Evolutionary conservation across 2,888 invertebrate species (phyloP), one percentile per base, ranked within the genome.

Genomic region (Tanytarsus gracilentus): DNA sequence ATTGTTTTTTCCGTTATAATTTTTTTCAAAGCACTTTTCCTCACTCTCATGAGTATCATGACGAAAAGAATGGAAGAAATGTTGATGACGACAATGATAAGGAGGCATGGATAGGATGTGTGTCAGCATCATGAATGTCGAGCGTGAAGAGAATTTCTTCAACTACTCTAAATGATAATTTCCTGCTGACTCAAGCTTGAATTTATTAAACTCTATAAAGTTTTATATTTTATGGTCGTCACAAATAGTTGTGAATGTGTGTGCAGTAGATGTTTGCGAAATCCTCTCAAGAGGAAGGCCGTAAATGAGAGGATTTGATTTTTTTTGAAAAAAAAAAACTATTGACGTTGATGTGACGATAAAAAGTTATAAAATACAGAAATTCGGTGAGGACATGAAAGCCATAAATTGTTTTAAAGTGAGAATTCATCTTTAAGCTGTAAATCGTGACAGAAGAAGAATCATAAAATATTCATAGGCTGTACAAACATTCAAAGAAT

Each of bases 111-210:
- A n/a, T 33, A 11, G 9, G 33, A 33, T 33, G 33, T n/a, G n/a
- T 33, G 33, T n/a, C 33, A 33, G n/a, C 33, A 33, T 33, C 33
- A 33, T 9, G 11, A 33, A 11, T n/a, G 33, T 33, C n/a, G 33
- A 33, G 33, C 33, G n/a, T 33, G 33, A 33, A 33, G 33, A 33
- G n/a, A 33, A 33, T 33, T 33, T 33, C 33, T n/a, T 9, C 33
- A 33, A 33, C 33, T 23, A 52, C 52, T 52, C 11, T 52, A 52
- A 52, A 52, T 52, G 52, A 3, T 29, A 29, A 52, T 52, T 52
- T 52, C 26, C 18, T 30, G 52, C 52, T 52, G 29, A 27, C 21
- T 52, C 18, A 25, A 26, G 14, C 11, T 52, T 8, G n/a, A n/a
- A 29, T 52, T 52, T 16, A 29, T 29, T 29, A 18, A 52, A 29